phyloP scores from a whole-genome alignment of 1,140 invertebrate genomes.

The Drosophila paulistorum region DNA sequence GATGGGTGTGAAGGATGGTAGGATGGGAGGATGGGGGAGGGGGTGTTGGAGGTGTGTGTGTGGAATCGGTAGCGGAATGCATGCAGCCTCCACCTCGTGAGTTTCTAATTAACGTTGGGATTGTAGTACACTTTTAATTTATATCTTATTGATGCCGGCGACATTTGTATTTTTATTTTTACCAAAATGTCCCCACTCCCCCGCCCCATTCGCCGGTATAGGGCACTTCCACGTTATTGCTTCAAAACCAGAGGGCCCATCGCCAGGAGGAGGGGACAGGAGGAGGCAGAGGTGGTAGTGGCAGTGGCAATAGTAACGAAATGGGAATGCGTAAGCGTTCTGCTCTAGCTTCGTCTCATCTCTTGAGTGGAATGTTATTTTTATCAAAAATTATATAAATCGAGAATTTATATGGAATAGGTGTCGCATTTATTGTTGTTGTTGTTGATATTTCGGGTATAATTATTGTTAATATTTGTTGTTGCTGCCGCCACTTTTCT shows the following conservation, averaged over 20 bases:
- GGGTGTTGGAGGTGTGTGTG: background rate
- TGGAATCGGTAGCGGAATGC: background rate
- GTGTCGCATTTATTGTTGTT: constrained; percentile 47
- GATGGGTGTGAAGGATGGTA: no score
- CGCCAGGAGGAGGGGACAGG: no score
- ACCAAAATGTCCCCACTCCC: constrained; percentile 30
- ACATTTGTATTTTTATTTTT: constrained; percentile 82
- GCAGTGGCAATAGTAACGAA: background rate
- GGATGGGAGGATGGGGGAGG: background rate
- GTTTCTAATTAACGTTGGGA: constrained; percentile 77
- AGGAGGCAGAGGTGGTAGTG: background rate
- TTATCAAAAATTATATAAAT: constrained; percentile 73
- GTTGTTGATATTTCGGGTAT: constrained; percentile 61
- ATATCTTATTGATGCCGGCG: constrained; percentile 80
- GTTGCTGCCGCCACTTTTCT: constrained; percentile 37
- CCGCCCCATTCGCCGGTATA: background rate
- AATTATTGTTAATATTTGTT: constrained; percentile 80
- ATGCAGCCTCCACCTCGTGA: constrained; percentile 51
- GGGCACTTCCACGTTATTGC: constrained; percentile 1
- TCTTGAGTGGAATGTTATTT: constrained; percentile 74
- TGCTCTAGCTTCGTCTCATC: constrained; percentile 1
- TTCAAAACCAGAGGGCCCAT: background rate
- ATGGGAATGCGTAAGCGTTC: constrained; percentile 9
- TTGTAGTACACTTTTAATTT: constrained; percentile 81
- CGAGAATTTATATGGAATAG: constrained; percentile 73